phyloP scores from a whole-genome alignment of 1,140 invertebrate genomes.

The Argopecten irradians region DNA sequence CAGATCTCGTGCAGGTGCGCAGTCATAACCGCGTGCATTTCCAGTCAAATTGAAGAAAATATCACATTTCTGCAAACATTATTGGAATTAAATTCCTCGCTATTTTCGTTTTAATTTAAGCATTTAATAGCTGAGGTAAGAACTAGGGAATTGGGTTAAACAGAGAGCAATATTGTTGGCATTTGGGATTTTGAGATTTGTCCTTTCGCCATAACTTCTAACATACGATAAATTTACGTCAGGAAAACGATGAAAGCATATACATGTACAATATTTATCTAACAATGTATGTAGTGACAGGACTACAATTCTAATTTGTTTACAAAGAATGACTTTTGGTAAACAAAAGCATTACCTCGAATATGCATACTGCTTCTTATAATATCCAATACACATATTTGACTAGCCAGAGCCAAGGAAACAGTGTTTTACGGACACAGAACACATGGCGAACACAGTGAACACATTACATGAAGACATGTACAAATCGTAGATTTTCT shows the following conservation, averaged over 20 bases:
- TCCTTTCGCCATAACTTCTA: background rate
- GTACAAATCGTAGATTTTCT: too few relatives aligned
- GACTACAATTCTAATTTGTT: background rate
- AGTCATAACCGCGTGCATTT: background rate
- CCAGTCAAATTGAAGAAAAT: background rate
- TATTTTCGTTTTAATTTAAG: background rate
- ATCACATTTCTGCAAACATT: slow-evolving; percentile 4
- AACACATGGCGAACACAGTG: too few relatives aligned
- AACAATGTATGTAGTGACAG: background rate
- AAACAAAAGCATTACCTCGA: too few relatives aligned
- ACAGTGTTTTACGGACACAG: too few relatives aligned
- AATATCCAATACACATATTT: too few relatives aligned
- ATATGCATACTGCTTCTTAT: too few relatives aligned
- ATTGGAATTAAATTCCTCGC: background rate
- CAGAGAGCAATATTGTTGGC: background rate
- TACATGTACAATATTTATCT: background rate
- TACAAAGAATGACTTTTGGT: background rate
- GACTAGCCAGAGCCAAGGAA: too few relatives aligned
- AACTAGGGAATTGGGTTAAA: background rate
- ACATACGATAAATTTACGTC: background rate
- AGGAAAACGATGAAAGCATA: background rate
- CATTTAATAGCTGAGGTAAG: background rate
- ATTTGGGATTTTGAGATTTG: background rate
- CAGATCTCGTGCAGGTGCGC: background rate
- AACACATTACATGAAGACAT: too few relatives aligned